Evolutionary conservation across 35 echinoderm and acorn worm species (phyloP).

Genomic region (Patiria miniata): DNA sequence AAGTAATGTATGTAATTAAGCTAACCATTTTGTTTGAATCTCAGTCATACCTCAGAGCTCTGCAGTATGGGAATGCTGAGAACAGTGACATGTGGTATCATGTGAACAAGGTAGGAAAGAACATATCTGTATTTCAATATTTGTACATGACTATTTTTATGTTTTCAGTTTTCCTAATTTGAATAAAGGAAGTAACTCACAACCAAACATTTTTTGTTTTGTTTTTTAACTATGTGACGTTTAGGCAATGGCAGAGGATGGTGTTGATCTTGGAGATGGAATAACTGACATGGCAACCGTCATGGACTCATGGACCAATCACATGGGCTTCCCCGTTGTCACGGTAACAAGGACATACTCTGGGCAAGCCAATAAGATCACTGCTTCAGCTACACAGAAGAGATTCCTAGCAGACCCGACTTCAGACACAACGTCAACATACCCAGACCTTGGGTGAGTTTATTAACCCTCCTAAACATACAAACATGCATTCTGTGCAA

Average conservation of each 20-base stretch:
- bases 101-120: conserved; percentile 36
- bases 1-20: too few species aligned
- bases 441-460: conserved; percentile 45
- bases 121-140: too few species aligned
- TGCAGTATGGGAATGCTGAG: conserved; percentile 64
- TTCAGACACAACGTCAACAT: conserved; percentile 42
- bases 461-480: too few species aligned
- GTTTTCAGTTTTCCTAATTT: too few species aligned
- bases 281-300: conserved; percentile 54
- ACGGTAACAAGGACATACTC: conserved; percentile 43
- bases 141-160: too few species aligned
- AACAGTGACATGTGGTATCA: conserved; percentile 76
- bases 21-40: too few species aligned
- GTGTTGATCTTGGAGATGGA: conserved; percentile 33
- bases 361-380: not conserved
- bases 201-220: too few species aligned
- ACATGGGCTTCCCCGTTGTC: conserved; percentile 66
- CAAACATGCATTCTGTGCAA: too few species aligned
- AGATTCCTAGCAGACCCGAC: conserved; percentile 65
- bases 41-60: conserved; percentile 63
- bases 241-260: conserved; percentile 32
- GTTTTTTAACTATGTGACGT: too few species aligned
- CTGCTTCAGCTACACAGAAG: conserved; percentile 52
- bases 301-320: conserved; percentile 68
- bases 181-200: too few species aligned